These are phyloP conservation scores for Cercocebus atys DNA, from an alignment of 2,113 vertebrate species.

Conservation along the genomic window DNA sequence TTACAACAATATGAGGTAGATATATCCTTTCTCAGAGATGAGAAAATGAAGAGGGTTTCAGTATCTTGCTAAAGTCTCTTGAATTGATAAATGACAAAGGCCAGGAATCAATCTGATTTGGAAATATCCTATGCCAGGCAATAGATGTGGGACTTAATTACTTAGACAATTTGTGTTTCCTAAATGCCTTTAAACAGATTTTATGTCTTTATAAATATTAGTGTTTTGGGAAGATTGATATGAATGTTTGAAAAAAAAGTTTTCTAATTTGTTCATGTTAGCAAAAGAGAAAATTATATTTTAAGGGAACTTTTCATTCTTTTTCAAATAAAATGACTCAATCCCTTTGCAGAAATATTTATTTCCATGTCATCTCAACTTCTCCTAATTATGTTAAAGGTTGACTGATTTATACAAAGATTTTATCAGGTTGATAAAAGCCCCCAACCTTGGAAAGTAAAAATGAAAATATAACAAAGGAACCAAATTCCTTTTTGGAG, in stretches of 20 bases:
- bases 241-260: not conserved
- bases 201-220: not conserved
- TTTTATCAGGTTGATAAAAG: constrained; percentile 8
- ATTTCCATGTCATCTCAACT: not conserved
- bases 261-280: not conserved
- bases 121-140: not conserved
- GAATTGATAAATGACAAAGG: not conserved
- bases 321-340: constrained; percentile 23
- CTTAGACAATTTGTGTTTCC: not conserved
- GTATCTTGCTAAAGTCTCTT: not conserved
- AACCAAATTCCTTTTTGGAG: not conserved
- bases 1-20: not conserved
- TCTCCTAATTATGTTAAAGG: not conserved
- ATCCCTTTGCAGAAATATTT: not conserved
- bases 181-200: not conserved
- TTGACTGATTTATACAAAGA: not conserved
- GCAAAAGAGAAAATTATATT: not conserved
- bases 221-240: not conserved
- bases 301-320: not conserved
- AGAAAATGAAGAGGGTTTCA: not conserved
- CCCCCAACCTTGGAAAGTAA: not conserved
- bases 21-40: not conserved
- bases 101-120: not conserved
- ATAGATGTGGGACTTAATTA: not conserved
- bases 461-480: constrained; percentile 26